Conservation (phyloP, 2,113 vertebrate species). For the Lepus americanus region DNA sequence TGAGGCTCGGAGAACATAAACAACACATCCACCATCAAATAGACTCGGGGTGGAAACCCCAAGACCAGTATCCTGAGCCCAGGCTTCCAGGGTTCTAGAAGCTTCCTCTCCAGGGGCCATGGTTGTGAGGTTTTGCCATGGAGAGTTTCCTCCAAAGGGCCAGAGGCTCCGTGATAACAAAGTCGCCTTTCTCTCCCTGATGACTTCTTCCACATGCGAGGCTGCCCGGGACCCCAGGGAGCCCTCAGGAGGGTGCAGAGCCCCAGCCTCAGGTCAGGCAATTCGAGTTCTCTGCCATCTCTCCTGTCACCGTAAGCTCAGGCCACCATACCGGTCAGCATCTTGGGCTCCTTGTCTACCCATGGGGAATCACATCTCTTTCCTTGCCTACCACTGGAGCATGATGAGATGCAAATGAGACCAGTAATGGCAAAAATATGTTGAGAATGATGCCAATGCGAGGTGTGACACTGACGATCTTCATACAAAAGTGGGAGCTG, state of each 20-base stretch:
- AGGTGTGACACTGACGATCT: background rate
- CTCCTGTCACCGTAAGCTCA: background rate
- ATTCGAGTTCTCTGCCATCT: background rate
- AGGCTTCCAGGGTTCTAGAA: background rate
- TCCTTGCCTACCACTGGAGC: background rate
- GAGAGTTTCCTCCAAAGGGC: background rate
- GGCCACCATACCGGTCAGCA: background rate
- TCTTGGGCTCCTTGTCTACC: background rate
- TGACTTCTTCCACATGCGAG: background rate
- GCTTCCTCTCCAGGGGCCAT: background rate
- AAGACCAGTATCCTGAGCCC: background rate
- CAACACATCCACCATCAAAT: background rate
- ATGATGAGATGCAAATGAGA: background rate
- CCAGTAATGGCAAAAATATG: background rate
- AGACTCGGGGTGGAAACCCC: background rate
- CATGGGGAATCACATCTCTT: background rate
- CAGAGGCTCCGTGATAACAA: background rate
- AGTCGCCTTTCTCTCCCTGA: background rate
- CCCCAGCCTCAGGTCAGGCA: background rate
- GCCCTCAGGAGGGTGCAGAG: background rate
- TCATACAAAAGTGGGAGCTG: background rate
- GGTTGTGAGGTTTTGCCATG: background rate
- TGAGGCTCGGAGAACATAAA: constrained; percentile 15
- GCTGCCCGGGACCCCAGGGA: background rate
- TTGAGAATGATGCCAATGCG: background rate